phyloP scores from a whole-genome alignment of 1,140 invertebrate species.

The Dreissena polymorpha region DNA sequence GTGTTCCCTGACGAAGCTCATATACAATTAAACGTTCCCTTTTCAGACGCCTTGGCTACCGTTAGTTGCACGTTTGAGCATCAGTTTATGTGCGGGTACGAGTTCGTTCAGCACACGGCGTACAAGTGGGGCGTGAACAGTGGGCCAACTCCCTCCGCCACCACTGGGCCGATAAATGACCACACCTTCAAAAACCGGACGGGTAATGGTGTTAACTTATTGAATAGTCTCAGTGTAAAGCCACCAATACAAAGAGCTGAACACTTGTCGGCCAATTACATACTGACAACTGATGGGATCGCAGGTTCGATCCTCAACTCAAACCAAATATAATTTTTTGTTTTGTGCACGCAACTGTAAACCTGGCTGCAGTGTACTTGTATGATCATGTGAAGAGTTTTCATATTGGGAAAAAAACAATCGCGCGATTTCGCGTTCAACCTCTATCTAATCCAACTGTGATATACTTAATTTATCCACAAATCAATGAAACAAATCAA shows the following conservation, averaged over 20 bases:
- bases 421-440: too few species aligned
- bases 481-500: too few species aligned
- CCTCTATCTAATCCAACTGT: too few species aligned
- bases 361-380: too few species aligned
- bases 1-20: too few species aligned
- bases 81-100: conserved; percentile 70
- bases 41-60: conserved; percentile 34
- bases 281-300: too few species aligned
- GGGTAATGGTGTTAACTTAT: conserved; percentile 47
- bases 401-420: too few species aligned
- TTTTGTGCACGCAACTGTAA: background rate
- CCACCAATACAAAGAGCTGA: background rate
- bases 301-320: too few species aligned
- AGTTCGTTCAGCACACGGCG: conserved; percentile 37
- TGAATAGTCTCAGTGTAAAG: background rate
- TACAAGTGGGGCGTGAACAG: conserved; percentile 55
- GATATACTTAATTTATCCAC: too few species aligned
- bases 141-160: conserved; percentile 56
- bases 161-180: conserved; percentile 67
- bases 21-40: background rate
- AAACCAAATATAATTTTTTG: background rate
- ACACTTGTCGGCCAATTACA: too few species aligned
- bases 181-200: conserved; percentile 58
- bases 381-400: too few species aligned
- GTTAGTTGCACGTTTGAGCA: conserved; percentile 71